Base-by-base conservation (phyloP, 2,888 invertebrate species). In the Arrhopalites spinosus region DNA sequence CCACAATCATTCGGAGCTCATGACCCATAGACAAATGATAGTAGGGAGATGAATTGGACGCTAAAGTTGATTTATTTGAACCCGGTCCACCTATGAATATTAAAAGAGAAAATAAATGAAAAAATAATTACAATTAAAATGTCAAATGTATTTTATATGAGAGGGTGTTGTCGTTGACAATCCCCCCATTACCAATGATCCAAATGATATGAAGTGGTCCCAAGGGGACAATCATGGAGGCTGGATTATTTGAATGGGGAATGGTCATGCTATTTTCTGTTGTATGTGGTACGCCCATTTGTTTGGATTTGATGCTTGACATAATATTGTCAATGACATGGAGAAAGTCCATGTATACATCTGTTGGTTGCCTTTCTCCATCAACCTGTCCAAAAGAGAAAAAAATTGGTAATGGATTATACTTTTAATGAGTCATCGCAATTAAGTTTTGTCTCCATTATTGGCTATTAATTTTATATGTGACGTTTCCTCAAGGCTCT, bases 341-440 rank as follows among this genome's bases (percentile, higher is more conserved):
- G 71, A 92, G 90, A 86, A 95, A 94, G 86, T 95, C 95, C 84
- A 90, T 90, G 87, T 94, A 95, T 13, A 95, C 94, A 83, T 94
- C 94, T 47, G 90, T 90, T 0, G 94, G 95, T 83, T 93, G 92
- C 73, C 95, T 88, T 86, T 95, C 95, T 8, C 95, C 95, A 84
- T 94, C 94, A 20, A 95, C 91, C 94, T 95, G 85, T 27, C n/a
- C 15, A 45, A n/a, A n/a, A n/a, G n/a, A n/a, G n/a, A n/a, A n/a
- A n/a, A n/a, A n/a, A n/a, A n/a, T n/a, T n/a, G n/a, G n/a, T n/a
- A 36, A 30, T 59, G 7, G 25, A 70, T 30, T 59, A 59, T 61
- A 53, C 2, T 53, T 53, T 53, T n/a, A n/a, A n/a, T n/a, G n/a
- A n/a, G n/a, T n/a, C n/a, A n/a, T n/a, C n/a, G n/a, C n/a, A n/a